Percentiles rank a stretch among this genome's conserved stretches.
phyloP scores from a whole-genome alignment of 2,113 vertebrate species.

The Psittacula cyanocephala region DNA sequence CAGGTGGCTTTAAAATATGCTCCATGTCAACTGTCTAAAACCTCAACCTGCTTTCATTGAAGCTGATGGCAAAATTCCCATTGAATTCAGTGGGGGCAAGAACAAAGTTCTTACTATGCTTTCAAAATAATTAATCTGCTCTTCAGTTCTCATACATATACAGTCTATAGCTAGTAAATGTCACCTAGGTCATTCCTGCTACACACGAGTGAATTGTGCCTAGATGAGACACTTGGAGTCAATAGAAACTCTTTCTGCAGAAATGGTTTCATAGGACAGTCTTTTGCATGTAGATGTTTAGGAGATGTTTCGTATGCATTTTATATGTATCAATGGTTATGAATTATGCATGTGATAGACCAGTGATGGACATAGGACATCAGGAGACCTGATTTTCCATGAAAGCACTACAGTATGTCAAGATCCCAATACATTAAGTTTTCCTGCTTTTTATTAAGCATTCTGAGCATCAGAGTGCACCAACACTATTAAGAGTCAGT shows the following conservation, averaged over 20 bases:
- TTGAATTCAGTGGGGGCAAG: neutral
- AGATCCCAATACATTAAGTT: neutral
- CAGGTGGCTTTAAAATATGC: conserved; percentile 65
- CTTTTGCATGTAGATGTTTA: neutral
- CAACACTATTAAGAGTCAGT: neutral
- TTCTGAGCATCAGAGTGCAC: neutral
- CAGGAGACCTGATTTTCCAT: neutral
- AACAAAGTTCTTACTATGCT: neutral
- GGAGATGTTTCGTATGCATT: neutral
- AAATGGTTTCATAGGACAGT: neutral
- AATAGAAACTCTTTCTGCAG: neutral
- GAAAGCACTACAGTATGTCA: neutral
- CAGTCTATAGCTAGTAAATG: neutral
- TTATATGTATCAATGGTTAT: neutral
- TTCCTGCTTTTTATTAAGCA: neutral
- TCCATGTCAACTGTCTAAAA: conserved; percentile 48
- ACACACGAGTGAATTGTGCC: neutral
- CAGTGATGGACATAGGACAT: neutral
- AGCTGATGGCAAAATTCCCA: conserved; percentile 39
- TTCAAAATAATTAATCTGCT: conserved; percentile 20
- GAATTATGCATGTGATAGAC: neutral
- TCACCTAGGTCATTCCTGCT: neutral
- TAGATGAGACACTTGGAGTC: neutral
- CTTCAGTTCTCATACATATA: neutral
- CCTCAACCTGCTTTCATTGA: conserved; percentile 30